Base-by-base conservation (phyloP, 1,140 invertebrate species). In the Brachionus koreanus region DNA sequence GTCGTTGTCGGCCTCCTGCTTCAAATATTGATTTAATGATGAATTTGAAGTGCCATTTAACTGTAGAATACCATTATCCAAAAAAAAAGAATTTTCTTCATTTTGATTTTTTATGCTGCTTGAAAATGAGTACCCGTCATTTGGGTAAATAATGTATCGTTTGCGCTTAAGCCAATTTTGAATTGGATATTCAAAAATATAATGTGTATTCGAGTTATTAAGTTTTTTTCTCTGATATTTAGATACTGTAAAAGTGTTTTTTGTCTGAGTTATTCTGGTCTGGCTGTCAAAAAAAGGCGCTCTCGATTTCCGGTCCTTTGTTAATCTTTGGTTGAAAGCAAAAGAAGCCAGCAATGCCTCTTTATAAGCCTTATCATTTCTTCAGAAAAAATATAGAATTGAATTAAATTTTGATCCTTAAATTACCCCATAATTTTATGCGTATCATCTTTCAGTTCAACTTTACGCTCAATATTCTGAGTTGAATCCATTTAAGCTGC, bases 221-320 rank as follows among this genome's bases (percentile, higher is more conserved):
- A 25, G 0, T 13, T 16, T 19, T 43, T 57, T 79, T 79, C 76
- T 35, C 25, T 79, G 49, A 42, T 42, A 79, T 5, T 5, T 35
- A 4, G 16, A 39, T 35, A 86, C 85, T 88, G 95, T 97, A 76
- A 97, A 90, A 84, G 93, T 92, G 85, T 94, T 95, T 89, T 97
- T 94, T 86, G 94, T 96, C 88, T 97, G 95, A 52, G 95, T 95
- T 35, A 98, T 94, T 83, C 93, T 95, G 83, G 96, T 98, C 89
- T 98, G 95, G 2, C 94, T 94, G 88, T 98, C 96, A 82, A 98
- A 91, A 88, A 97, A 98, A 37, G 96, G 96, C 90, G 97, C 92
- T 76, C 96, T 91, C 87, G 96, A 91, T 85, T 95, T 93, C 82
- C 96, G 91, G 89, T 98, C 96, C 82, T 94, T 92, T 86, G 94